phyloP scores from a whole-genome alignment of 2,888 invertebrate species.

The Gasteruption jaculator region DNA sequence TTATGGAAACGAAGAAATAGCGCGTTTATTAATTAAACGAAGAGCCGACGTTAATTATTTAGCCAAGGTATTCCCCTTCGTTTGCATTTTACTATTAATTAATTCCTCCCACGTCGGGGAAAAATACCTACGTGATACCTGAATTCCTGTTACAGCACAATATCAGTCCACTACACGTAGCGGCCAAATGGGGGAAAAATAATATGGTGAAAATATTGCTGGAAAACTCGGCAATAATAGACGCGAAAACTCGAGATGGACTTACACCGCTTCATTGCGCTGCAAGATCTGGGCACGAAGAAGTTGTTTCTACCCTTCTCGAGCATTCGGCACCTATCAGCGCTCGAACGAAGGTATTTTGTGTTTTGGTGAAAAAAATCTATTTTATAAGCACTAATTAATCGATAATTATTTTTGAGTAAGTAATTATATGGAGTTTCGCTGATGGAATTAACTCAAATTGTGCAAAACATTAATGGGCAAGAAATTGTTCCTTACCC shows the following conservation, averaged over 20 bases:
- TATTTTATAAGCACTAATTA: no score
- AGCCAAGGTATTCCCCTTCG: conserved; percentile 65
- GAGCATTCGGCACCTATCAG: conserved; percentile 89
- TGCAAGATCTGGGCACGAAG: conserved; percentile 92
- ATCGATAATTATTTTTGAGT: no score
- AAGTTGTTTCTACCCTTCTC: conserved; percentile 84
- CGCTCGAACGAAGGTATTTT: conserved; percentile 84
- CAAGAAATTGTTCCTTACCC: no score
- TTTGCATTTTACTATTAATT: conserved; percentile 12
- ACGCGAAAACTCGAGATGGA: conserved; percentile 90
- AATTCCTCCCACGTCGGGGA: neutral
- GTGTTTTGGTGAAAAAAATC: neutral
- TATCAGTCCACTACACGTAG: conserved; percentile 97
- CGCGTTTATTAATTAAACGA: conserved; percentile 78
- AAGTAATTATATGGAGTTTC: no score
- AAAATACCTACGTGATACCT: neutral
- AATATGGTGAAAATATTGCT: conserved; percentile 87
- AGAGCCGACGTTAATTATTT: conserved; percentile 94
- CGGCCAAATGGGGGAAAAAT: conserved; percentile 97
- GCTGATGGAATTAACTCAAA: no score
- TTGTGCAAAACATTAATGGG: no score
- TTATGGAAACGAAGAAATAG: conserved; percentile 95
- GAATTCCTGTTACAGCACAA: conserved; percentile 63
- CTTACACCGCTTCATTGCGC: conserved; percentile 96
- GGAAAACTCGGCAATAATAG: conserved; percentile 81